Conservation (phyloP, 2,888 invertebrate genomes). For the Sabellastarte sp. region DNA sequence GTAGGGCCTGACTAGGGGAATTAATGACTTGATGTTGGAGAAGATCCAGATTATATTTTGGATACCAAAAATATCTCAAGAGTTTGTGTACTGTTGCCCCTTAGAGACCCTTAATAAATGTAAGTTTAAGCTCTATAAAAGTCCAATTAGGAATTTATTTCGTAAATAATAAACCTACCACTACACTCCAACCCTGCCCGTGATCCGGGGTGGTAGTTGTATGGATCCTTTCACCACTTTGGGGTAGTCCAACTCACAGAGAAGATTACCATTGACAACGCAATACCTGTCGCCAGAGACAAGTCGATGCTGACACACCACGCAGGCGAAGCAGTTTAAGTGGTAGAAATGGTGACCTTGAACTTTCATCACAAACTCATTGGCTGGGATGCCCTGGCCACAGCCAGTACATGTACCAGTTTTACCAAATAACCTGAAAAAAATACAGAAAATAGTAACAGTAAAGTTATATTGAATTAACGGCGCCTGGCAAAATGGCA, state of each 20-base stretch:
- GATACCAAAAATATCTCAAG: too few relatives aligned
- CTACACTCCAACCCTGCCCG: neutral
- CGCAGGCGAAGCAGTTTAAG: conserved; percentile 93
- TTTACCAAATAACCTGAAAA: conserved; percentile 82
- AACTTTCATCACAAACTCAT: conserved; percentile 89
- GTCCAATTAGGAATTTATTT: too few relatives aligned
- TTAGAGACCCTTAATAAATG: too few relatives aligned
- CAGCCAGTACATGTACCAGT: conserved; percentile 88
- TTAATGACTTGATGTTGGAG: too few relatives aligned
- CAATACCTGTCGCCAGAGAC: conserved; percentile 91
- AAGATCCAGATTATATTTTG: too few relatives aligned
- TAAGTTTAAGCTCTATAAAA: too few relatives aligned
- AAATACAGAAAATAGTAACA: neutral
- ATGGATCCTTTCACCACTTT: neutral
- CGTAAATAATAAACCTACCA: too few relatives aligned
- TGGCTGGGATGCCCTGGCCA: conserved; percentile 87
- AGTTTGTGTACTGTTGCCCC: too few relatives aligned
- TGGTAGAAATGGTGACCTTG: conserved; percentile 73
- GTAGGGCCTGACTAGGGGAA: too few relatives aligned
- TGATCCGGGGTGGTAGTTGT: neutral
- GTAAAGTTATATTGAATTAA: too few relatives aligned
- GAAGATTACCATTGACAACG: conserved; percentile 83
- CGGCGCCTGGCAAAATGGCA: too few relatives aligned
- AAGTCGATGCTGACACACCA: conserved; percentile 85
- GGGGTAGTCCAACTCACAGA: conserved; percentile 89